A percentile compares a stretch with the other conserved stretches of the same genome.
Conservation (phyloP, 2,888 invertebrate species). For the Candidula unifasciata region DNA sequence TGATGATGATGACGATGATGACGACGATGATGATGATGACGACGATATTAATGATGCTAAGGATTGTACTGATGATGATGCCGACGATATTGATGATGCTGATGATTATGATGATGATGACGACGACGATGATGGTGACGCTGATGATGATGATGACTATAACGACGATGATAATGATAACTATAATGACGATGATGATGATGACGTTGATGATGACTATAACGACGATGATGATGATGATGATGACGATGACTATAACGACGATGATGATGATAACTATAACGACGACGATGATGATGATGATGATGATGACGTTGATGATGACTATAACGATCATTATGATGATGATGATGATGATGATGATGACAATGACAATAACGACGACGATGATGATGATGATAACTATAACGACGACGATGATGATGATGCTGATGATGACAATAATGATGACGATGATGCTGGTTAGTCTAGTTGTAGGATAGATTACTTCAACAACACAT, state of each 20-base stretch:
- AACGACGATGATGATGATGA: background rate
- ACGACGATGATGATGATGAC: background rate
- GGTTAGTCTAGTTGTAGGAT: too few species aligned
- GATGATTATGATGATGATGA: background rate
- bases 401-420: background rate
- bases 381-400: too few species aligned
- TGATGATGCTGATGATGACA: background rate
- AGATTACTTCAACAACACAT: too few species aligned
- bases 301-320: too few species aligned
- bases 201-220: background rate
- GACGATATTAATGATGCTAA: conserved; percentile 24
- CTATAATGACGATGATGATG: too few species aligned
- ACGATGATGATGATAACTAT: background rate
- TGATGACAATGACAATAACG: too few species aligned
- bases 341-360: too few species aligned
- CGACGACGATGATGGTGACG: background rate
- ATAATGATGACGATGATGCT: background rate
- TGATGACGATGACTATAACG: background rate
- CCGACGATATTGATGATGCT: too few species aligned
- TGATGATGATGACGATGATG: conserved; percentile 22
- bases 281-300: too few species aligned
- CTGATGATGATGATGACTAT: background rate
- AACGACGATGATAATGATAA: too few species aligned
- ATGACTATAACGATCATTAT: too few species aligned
- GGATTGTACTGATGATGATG: too few species aligned